These are phyloP conservation scores for Diadumene lineata DNA, from an alignment of 92 coral and sea anemone genomes.

Conservation along the genomic window DNA sequence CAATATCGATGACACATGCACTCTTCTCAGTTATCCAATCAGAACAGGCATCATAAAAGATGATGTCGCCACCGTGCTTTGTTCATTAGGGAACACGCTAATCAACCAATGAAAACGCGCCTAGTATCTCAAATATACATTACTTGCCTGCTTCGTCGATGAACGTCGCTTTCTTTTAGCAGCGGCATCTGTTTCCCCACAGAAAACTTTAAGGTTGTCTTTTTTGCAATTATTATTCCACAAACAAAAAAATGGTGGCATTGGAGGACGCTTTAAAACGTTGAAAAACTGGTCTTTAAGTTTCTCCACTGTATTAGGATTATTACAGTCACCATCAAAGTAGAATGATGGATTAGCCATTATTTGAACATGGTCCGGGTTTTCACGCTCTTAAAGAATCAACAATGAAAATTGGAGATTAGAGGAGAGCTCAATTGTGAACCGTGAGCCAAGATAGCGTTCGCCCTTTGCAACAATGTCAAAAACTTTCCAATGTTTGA, in stretches of 20 bases:
- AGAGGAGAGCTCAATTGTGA: neutral
- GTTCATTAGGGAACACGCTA: too few relatives aligned
- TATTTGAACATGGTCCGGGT: constrained; percentile 37
- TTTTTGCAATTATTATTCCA: constrained; percentile 26
- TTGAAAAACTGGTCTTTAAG: constrained; percentile 32
- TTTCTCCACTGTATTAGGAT: constrained; percentile 53
- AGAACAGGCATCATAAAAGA: too few relatives aligned
- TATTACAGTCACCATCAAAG: constrained; percentile 71
- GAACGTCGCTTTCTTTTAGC: constrained; percentile 52
- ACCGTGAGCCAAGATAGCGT: neutral
- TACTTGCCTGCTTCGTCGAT: constrained; percentile 41
- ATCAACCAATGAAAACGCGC: too few relatives aligned
- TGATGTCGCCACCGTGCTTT: too few relatives aligned
- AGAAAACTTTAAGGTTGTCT: constrained; percentile 39
- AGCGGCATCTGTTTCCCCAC: constrained; percentile 57
- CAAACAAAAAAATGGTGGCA: constrained; percentile 56
- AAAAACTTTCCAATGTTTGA: too few relatives aligned
- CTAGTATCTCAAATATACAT: too few relatives aligned
- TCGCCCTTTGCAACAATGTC: too few relatives aligned
- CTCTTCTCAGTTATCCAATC: too few relatives aligned
- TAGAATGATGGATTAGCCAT: constrained; percentile 32
- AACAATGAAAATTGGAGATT: neutral
- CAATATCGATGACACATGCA: too few relatives aligned
- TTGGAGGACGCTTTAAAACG: constrained; percentile 16
- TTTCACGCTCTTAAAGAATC: constrained; percentile 42